Evolutionary conservation across 2,797 vertebrate genomes (phyloP).

Genomic region (Manis javanica): DNA sequence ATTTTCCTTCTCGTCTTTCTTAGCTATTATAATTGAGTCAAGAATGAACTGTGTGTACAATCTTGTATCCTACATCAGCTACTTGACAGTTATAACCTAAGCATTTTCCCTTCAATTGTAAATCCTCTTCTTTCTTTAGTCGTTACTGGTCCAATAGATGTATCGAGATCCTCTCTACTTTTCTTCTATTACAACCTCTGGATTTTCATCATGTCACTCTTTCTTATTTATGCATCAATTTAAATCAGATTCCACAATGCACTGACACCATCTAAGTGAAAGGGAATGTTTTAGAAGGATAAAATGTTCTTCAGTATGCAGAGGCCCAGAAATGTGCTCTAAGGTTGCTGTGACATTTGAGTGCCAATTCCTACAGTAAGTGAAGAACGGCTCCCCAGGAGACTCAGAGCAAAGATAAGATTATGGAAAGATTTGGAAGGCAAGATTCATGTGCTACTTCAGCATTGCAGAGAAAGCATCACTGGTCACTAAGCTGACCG

Average conservation of each 20-base stretch:
- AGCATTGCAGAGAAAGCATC: not conserved
- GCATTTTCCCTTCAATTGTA: not conserved
- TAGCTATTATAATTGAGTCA: constrained; percentile 40
- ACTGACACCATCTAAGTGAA: constrained; percentile 25
- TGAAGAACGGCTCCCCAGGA: not conserved
- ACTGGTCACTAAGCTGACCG: not conserved
- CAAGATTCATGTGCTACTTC: not conserved
- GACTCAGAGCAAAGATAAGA: not conserved
- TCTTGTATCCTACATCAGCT: not conserved
- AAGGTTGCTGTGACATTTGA: not conserved
- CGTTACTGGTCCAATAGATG: not conserved
- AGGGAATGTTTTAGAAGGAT: not conserved
- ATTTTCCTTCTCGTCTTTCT: constrained; percentile 4
- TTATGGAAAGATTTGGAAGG: not conserved
- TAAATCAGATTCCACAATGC: not conserved
- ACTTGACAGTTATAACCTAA: not conserved
- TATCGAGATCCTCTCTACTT: not conserved
- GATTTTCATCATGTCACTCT: constrained; percentile 40
- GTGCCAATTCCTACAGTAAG: not conserved
- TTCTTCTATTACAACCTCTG: not conserved
- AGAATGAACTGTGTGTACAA: not conserved
- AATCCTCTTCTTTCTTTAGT: constrained; percentile 14
- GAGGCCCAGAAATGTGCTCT: not conserved
- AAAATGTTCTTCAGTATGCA: not conserved
- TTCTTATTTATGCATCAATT: constrained; percentile 17